Conservation (phyloP, 2,888 invertebrate genomes). For the Eupithecia centaureata region DNA sequence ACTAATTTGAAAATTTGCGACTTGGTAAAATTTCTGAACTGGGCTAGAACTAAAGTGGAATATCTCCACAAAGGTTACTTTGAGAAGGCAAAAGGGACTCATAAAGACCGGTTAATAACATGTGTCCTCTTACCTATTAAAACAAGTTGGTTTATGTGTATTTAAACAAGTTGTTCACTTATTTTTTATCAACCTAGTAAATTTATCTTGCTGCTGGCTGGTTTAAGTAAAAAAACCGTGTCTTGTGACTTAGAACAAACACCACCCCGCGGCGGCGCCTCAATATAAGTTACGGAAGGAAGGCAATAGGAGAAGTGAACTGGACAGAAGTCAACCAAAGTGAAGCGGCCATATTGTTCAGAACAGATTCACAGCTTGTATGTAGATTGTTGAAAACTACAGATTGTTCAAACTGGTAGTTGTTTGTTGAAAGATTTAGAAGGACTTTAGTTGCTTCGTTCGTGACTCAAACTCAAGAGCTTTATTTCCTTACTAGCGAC, state of each 20-base stretch:
- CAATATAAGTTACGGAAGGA: constrained; percentile 58
- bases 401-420: background rate
- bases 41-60: no score
- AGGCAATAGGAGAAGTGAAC: constrained; percentile 39
- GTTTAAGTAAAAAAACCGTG: background rate
- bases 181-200: no score
- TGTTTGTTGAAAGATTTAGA: background rate
- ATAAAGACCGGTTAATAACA: no score
- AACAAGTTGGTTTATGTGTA: no score
- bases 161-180: no score
- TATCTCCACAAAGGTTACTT: no score
- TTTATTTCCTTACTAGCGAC: no score
- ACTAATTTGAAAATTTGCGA: no score
- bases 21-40: no score
- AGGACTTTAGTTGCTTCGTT: background rate
- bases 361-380: constrained; percentile 24
- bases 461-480: background rate
- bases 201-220: no score
- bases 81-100: no score
- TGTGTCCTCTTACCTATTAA: no score
- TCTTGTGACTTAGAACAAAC: constrained; percentile 29
- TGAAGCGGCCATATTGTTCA: constrained; percentile 38
- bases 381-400: constrained; percentile 6
- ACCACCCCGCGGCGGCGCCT: constrained; percentile 42
- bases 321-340: constrained; percentile 22